Percentiles rank a stretch among this genome's conserved stretches.
Conservation (phyloP, 2,888 invertebrate genomes). For the Cyaniris semiargus region DNA sequence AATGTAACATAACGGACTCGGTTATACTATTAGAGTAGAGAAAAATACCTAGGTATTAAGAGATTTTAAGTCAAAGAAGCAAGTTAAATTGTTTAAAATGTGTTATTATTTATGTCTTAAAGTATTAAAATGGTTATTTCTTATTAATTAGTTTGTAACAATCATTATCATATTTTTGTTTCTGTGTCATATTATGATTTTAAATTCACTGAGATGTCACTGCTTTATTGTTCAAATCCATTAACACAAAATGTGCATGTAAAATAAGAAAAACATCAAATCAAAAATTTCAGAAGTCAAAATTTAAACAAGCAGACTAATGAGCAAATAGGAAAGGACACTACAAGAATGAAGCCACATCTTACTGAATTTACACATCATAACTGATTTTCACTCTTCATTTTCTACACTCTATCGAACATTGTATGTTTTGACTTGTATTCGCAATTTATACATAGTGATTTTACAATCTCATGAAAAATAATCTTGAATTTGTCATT, state of each 20-base stretch:
- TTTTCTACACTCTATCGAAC: conserved; percentile 79
- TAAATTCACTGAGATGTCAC: conserved; percentile 66
- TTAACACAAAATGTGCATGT: conserved; percentile 16
- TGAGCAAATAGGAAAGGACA: background rate
- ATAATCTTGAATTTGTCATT: conserved; percentile 28
- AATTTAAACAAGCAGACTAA: background rate
- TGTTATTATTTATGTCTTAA: conserved; percentile 81
- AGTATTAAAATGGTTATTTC: conserved; percentile 81
- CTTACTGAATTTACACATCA: conserved; percentile 72
- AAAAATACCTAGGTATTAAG: conserved; percentile 69
- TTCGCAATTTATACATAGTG: conserved; percentile 14
- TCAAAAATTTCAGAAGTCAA: background rate
- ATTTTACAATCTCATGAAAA: conserved; percentile 17
- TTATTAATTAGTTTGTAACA: conserved; percentile 80
- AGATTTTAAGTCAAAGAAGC: conserved; percentile 80
- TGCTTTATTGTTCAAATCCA: conserved; percentile 13
- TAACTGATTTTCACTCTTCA: conserved; percentile 50
- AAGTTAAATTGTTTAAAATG: conserved; percentile 81
- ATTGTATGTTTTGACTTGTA: conserved; percentile 44
- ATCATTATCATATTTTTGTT: conserved; percentile 70
- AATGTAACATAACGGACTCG: conserved; percentile 76
- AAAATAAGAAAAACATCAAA: conserved; percentile 6
- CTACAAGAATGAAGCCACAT: conserved; percentile 45
- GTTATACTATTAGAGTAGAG: conserved; percentile 80
- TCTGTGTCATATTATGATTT: conserved; percentile 53